Base-by-base conservation (phyloP, 2,888 invertebrate species). In the Eledone cirrhosa region DNA sequence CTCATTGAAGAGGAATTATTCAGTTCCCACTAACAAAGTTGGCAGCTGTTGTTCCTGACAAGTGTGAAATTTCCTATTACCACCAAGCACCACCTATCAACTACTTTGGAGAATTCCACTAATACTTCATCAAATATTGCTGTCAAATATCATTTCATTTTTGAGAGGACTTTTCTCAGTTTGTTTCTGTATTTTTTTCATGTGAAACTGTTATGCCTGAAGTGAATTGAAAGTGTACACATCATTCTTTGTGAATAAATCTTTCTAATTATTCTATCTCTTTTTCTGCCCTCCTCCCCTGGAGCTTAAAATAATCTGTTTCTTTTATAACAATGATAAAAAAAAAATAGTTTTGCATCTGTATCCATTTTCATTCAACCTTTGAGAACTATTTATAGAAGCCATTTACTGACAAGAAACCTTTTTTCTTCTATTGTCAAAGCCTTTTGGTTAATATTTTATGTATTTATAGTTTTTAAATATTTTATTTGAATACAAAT, bases 1-100 rank as follows among this genome's bases (percentile, higher is more conserved):
- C 72, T 72, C 72, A 24, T 72, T 72, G 72, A 72, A 72, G 72
- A 72, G 72, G 72, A 33, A 41, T n/a, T 72, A 72, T 72, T 72
- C 72, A 31, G 33, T 72, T 72, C 33, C n/a, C n/a, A 41, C 72
- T 72, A 72, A 72, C 72, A 72, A 19, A 41, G 41, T 24, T 72
- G 33, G 72, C 31, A 72, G 72, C 72, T 24, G 41, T 72, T 72
- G 72, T 72, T 72, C 72, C 72, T 72, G 72, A 41, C 72, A 41
- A 33, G 72, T 41, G 22, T 33, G 33, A n/a, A 41, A 63, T 41
- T 41, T 41, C 33, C 72, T 33, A 33, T 41, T 33, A 72, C 69
- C 22, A 69, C 31, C 14, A 69, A 29, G 33, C 29, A 69, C 69
- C 69, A 69, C 31, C 33, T 72, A 72, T 33, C 72, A 72, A 41